Evolutionary conservation across 2,888 invertebrate species (phyloP).

Genomic region (Acleris laterana): DNA sequence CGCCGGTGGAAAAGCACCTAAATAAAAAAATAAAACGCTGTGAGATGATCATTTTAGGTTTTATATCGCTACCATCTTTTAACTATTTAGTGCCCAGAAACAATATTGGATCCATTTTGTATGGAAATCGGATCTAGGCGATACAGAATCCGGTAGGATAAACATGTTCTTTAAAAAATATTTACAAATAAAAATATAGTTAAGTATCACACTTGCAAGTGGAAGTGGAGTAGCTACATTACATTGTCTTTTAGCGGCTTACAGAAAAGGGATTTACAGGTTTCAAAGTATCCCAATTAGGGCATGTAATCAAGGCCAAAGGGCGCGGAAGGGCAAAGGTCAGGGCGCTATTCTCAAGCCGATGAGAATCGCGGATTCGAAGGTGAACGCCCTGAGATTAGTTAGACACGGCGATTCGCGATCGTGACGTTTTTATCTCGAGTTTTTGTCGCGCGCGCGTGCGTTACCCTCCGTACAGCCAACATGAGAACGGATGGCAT

Average conservation of each 20-base stretch:
- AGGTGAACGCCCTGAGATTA: conserved; percentile 73
- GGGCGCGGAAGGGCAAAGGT: conserved; percentile 33
- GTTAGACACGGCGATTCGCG: conserved; percentile 62
- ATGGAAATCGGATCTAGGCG: too few species aligned
- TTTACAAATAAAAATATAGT: too few species aligned
- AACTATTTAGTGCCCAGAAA: too few species aligned
- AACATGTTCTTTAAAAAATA: too few species aligned
- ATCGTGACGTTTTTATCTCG: conserved; percentile 62
- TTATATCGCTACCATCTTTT: too few species aligned
- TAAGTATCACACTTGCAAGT: too few species aligned
- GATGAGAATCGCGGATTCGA: conserved; percentile 58
- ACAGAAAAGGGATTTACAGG: conserved; percentile 15
- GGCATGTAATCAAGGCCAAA: conserved; percentile 21
- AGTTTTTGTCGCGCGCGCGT: conserved; percentile 71
- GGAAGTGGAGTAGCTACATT: neutral
- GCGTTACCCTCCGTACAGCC: conserved; percentile 61
- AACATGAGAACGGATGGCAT: neutral
- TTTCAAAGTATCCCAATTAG: conserved; percentile 23
- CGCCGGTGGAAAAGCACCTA: too few species aligned
- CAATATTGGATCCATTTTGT: too few species aligned
- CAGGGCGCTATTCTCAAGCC: conserved; percentile 32
- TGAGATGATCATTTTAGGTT: too few species aligned
- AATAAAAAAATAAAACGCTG: too few species aligned
- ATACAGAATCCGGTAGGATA: too few species aligned
- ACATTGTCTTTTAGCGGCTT: conserved; percentile 10